Percentiles rank a stretch among this genome's conserved stretches.
These are phyloP conservation scores for Eilema sororculum DNA, from an alignment of 2,888 invertebrate species.

Conservation along the genomic window DNA sequence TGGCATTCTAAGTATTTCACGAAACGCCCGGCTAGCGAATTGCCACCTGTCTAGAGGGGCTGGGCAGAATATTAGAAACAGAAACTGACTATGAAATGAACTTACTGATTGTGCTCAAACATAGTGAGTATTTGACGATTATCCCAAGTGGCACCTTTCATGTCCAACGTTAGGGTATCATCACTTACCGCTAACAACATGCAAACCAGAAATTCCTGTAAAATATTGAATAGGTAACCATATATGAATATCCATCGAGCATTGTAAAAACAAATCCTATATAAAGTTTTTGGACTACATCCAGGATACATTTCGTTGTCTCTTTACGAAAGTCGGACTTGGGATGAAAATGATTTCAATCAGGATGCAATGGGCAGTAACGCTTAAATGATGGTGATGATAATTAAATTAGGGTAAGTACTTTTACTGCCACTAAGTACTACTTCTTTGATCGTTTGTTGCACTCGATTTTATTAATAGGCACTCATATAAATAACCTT, in stretches of 20 bases:
- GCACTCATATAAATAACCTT: constrained; percentile 61
- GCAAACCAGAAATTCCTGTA: constrained; percentile 70
- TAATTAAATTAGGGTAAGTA: too few relatives aligned
- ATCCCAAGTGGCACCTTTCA: constrained; percentile 78
- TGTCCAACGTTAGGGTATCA: constrained; percentile 68
- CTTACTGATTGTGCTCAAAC: constrained; percentile 72
- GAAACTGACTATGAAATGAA: neutral
- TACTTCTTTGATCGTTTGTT: neutral
- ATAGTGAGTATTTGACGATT: constrained; percentile 77
- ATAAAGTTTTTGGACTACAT: neutral
- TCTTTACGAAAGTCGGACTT: neutral
- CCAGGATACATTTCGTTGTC: neutral
- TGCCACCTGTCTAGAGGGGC: too few relatives aligned
- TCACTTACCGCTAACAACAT: constrained; percentile 68
- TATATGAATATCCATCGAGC: too few relatives aligned
- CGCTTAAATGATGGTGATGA: too few relatives aligned
- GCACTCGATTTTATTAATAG: too few relatives aligned
- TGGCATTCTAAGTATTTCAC: too few relatives aligned
- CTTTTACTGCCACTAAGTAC: too few relatives aligned
- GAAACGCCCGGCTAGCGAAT: too few relatives aligned
- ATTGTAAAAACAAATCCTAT: too few relatives aligned
- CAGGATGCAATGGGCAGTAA: too few relatives aligned
- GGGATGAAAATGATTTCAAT: neutral
- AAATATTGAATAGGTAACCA: neutral
- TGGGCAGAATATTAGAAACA: neutral